Evolutionary conservation across 92 coral and sea anemone species (phyloP), one percentile per base, ranked within the genome.

Genomic region (Palythoa grandiflora): DNA sequence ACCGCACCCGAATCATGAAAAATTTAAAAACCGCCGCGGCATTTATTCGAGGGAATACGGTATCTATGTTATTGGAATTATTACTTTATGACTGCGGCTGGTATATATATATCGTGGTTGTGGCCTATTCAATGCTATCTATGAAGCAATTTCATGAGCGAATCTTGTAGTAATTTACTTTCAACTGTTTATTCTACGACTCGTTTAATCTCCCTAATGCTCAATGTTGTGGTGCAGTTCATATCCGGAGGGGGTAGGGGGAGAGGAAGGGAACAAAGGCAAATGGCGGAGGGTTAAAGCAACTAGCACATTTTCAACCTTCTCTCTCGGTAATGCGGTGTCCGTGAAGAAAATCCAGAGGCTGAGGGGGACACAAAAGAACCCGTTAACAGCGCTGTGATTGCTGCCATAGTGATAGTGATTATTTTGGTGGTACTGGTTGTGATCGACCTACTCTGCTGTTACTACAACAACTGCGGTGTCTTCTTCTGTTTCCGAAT

Each of bases 381-480:
- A n/a, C 75, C 44, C 0, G 86, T 81, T 19, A 85, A 87, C 84
- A 85, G 92, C 72, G 92, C 87, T 8, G 92, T 88, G 68, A 68
- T 90, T 38, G 92, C 92, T 9, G 92, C 92, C 72, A 80, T 90
- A 38, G 90, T 90, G 8, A 90, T 90, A 1, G 92, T 86, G 10
- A 68, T 90, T 50, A 90, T 90, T 39, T 77, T 90, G 20, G 73
- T 90, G 68, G 90, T 90, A 28, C 83, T 90, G 48, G 79, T 90
- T n/a, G 92, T 88, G 40, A 88, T 90, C 50, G 92, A 90, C 79
- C 63, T 90, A 71, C 88, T 90, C 68, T 90, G 92, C 85, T 90
- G 92, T 53, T 89, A 84, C 85, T 89, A 84, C 84, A 89, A 89
- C 83, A 83, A 83, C 59, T 89, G 92, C 71, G 92, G 92, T 21